Conservation (phyloP, 2,797 vertebrate species). For the Neosalanx taihuensis region DNA sequence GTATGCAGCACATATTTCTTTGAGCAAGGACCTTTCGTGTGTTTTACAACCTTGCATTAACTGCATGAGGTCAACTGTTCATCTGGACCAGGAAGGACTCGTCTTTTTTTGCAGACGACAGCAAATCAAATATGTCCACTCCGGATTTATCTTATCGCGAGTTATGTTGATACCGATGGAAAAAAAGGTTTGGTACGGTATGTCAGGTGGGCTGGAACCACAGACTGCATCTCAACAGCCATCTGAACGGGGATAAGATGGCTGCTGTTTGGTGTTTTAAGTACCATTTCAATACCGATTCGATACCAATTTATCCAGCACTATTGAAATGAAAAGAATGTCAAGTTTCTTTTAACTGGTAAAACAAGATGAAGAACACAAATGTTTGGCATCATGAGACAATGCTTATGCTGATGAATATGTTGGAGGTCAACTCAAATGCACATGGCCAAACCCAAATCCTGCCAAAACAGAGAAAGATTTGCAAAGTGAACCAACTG, state of each 20-base stretch:
- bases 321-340: slow-evolving; percentile 7
- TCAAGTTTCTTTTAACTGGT: slow-evolving; percentile 1
- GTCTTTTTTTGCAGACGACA: too few species aligned
- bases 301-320: neutral
- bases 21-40: slow-evolving; percentile 41
- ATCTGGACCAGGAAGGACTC: neutral
- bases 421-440: slow-evolving; percentile 6
- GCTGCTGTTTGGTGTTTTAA: slow-evolving; percentile 15
- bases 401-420: slow-evolving; percentile 24
- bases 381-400: slow-evolving; percentile 5
- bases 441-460: slow-evolving; percentile 26
- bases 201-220: neutral
- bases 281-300: neutral
- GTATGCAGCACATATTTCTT: slow-evolving; percentile 44
- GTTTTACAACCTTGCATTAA: neutral
- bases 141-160: neutral
- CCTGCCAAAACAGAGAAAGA: slow-evolving; percentile 33
- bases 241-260: neutral
- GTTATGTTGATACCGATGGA: neutral
- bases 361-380: slow-evolving; percentile 16
- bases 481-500: slow-evolving; percentile 46
- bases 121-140: too few species aligned
- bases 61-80: neutral
- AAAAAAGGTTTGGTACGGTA: neutral
- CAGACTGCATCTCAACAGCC: neutral